Evolutionary conservation across 2,888 invertebrate genomes (phyloP).

Genomic region (Lycaena phlaeas): DNA sequence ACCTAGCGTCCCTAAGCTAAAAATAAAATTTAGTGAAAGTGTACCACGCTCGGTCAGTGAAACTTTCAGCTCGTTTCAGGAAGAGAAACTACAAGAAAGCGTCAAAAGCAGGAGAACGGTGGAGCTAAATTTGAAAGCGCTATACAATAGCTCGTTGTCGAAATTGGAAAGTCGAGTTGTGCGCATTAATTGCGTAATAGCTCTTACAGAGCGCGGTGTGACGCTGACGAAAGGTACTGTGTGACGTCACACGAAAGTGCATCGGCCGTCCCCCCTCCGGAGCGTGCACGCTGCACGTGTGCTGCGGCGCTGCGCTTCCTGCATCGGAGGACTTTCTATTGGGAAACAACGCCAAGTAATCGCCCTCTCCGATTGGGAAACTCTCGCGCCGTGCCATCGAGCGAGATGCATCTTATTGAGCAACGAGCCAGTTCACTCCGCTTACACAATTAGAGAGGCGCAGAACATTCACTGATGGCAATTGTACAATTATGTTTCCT

Average conservation of each 20-base stretch:
- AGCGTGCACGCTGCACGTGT: conserved; percentile 34
- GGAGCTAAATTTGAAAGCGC: conserved; percentile 72
- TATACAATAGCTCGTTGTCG: conserved; percentile 71
- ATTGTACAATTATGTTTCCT: conserved; percentile 1
- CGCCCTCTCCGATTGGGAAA: conserved; percentile 54
- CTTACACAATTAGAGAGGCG: conserved; percentile 44
- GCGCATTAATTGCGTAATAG: conserved; percentile 65
- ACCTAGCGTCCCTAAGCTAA: too few species aligned
- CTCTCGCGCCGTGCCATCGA: conserved; percentile 43
- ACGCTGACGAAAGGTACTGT: conserved; percentile 11
- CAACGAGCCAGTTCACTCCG: conserved; percentile 44
- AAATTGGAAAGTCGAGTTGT: conserved; percentile 71
- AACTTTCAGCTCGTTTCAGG: conserved; percentile 65
- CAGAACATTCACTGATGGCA: conserved; percentile 13
- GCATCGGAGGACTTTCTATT: conserved; percentile 67
- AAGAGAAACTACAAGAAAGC: conserved; percentile 66
- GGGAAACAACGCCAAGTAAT: conserved; percentile 51
- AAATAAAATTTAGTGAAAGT: conserved; percentile 55
- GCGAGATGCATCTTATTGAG: conserved; percentile 65
- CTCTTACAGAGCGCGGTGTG: conserved; percentile 48
- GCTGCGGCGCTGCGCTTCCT: conserved; percentile 60
- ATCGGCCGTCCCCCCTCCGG: conserved; percentile 57
- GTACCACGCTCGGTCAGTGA: conserved; percentile 51
- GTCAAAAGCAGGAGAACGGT: conserved; percentile 53
- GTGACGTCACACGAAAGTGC: conserved; percentile 53